Base-by-base conservation (phyloP, 1,140 invertebrate species). In the Cotesia typhae region DNA sequence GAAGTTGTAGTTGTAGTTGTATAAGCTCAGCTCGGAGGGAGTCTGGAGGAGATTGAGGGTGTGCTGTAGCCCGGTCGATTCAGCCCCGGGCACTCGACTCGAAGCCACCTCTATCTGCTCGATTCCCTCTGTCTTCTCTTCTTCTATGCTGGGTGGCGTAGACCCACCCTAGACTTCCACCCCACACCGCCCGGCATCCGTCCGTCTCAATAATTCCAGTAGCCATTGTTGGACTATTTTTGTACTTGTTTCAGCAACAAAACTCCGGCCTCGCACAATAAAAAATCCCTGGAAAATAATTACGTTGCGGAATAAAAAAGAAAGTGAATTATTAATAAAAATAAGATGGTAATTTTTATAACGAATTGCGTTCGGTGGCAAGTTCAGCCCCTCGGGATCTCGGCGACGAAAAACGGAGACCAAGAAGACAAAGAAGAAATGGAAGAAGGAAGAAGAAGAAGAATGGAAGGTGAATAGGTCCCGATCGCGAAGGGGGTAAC, bases 31-130 rank as follows among this genome's bases (percentile, higher is more conserved):
- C 28, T 76, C 64, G 5, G 73, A 74, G 76, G 71, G 69, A 75
- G 78, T 57, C 74, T 71, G 73, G 75, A 74, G 74, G 81, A 80
- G 77, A 77, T 74, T 76, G 80, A 79, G 81, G 81, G 81, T 84
- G 76, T 83, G 75, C 70, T 68, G 84, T 81, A 82, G 81, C 84
- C 85, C 82, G 85, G 85, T 87, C 84, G 85, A 87, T 87, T 86
- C 82, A 83, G 82, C 82, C 82, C 82, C 82, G 80, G 82, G 82
- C 82, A 80, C 82, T 82, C 80, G 77, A 79, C 80, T 81, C 80
- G 78, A 79, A 81, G 78, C 79, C 83, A 84, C 80, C 81, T 84
- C 82, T 85, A 84, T 85, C 83, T 85, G 82, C 81, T 83, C 83
- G 83, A 84, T 81, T 71, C 79, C 78, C 79, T 77, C 78, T 79